Evolutionary conservation across 2,113 vertebrate species (phyloP), one percentile per base, ranked within the genome.

Genomic region (Pipra filicauda): DNA sequence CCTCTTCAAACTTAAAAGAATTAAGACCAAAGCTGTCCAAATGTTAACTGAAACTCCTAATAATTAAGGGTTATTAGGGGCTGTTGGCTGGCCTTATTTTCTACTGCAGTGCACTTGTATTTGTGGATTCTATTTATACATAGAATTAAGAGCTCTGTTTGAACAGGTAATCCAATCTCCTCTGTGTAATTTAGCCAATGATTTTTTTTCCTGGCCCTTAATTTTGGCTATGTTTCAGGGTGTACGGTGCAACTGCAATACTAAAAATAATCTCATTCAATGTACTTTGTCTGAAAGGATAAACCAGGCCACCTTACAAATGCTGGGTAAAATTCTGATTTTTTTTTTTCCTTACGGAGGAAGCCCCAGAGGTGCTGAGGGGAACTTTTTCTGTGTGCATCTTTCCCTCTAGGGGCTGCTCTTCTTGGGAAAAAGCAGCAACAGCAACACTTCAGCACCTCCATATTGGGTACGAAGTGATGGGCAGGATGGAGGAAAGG

Each of bases 11-110:
- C 65, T 75, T 95, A 92, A 95, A 95, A 96, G 88, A 93, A 94
- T 96, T 94, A 94, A 91, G 76, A 96, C 33, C 76, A 96, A 94
- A 92, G 86, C 96, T 91, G 57, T 92, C 88, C 93, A 97, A 96
- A 95, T 95, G 88, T 93, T 93, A 96, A 89, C 93, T 93, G 95
- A 95, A 94, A 67, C 76, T 77, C 70, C 88, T 93, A 76, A 92
- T 91, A 95, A 94, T 94, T 93, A 93, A 80, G 54, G 77, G 57
- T 71, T 94, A 89, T 96, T 93, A 96, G 54, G 49, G 54, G 41
- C 57, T 78, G 23, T 79, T 94, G 83, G 57, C 64, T 92, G 61
- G 70, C 70, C 96, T 92, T 86, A 92, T 91, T 93, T 92, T 92
- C 83, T 89, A 55, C 76, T 7, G 18, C 54, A 69, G 70, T 82